Percentiles rank a stretch among this genome's conserved stretches.
Evolutionary conservation across 2,888 invertebrate genomes (phyloP).

Genomic region (Trachelus tabidus): DNA sequence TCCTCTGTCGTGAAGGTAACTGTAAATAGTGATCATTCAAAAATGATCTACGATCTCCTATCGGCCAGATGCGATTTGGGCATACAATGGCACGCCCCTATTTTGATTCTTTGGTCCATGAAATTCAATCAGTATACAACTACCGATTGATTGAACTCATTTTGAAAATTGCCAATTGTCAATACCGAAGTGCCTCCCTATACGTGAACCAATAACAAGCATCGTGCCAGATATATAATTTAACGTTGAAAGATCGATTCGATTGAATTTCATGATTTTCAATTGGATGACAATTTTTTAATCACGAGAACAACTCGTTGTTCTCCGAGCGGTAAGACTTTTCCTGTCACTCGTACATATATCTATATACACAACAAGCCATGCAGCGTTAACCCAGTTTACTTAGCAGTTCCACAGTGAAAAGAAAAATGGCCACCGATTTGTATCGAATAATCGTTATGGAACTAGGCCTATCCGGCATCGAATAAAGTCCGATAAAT

Average conservation of each 20-base stretch:
- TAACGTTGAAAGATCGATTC: not conserved
- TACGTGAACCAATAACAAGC: not conserved
- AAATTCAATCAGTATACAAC: not conserved
- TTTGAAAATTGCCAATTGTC: not conserved
- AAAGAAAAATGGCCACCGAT: slow-evolving; percentile 15
- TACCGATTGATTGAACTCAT: not conserved
- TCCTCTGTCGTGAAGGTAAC: not conserved
- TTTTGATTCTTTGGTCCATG: not conserved
- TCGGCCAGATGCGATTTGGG: not conserved
- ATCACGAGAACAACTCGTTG: not conserved
- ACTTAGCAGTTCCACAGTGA: not conserved
- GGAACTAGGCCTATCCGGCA: not conserved
- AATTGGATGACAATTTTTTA: not conserved
- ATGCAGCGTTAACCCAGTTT: slow-evolving; percentile 6
- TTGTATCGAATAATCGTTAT: slow-evolving; percentile 14
- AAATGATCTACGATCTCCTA: not conserved
- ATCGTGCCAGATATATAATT: not conserved
- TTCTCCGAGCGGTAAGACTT: not conserved
- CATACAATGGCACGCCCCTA: not conserved
- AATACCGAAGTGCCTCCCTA: not conserved
- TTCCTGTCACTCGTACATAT: not conserved
- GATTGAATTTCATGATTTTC: not conserved
- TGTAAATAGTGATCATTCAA: not conserved
- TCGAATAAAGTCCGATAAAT: slow-evolving; percentile 19
- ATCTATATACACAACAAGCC: not conserved